Evolutionary conservation across 2,888 invertebrate genomes (phyloP), one percentile per base, ranked within the genome.

Genomic region (Sericinus montela): DNA sequence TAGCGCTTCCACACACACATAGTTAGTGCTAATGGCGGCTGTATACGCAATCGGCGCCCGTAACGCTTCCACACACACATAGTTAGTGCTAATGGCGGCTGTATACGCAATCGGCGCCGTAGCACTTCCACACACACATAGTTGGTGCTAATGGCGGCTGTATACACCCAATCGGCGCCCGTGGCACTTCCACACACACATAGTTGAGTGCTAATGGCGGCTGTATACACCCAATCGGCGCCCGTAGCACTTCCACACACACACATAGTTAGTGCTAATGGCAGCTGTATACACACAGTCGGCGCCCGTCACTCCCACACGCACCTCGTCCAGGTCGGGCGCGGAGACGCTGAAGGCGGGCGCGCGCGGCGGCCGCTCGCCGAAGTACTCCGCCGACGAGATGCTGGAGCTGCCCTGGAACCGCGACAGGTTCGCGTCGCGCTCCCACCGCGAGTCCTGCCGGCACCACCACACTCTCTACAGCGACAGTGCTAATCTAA

Each of bases 311-410:
- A 5, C 5, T 19, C 3, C 19, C 2, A 3, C 19, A 19, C 19
- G 19, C 5, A 99, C 97, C 71, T 99, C 99, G 59, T 98, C 96
- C 53, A 99, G 91, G 80, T 99, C 98, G 0, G 93, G 93, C 43
- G 92, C 87, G 66, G 91, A 90, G 54, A 80, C 85, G 65, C 63
- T 61, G 75, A 84, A 83, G 60, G 62, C 72, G 51, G 65, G 55
- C 48, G 45, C 62, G 47, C 69, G 67, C 25, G 60, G 65, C 47
- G 80, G 72, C 40, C 50, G 23, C 55, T 75, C 78, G 10, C 95
- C 95, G 90, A 99, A 99, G 79, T 96, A 96, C 80, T 99, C 99
- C 3, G 97, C 95, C 14, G 98, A 98, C 16, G 98, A 98, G 80
- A 99, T 98, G 81, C 97, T 95, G 57, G 93, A 93, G 63, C 97